phyloP scores from a whole-genome alignment of 2,888 invertebrate species.

The Diabrotica balteata region DNA sequence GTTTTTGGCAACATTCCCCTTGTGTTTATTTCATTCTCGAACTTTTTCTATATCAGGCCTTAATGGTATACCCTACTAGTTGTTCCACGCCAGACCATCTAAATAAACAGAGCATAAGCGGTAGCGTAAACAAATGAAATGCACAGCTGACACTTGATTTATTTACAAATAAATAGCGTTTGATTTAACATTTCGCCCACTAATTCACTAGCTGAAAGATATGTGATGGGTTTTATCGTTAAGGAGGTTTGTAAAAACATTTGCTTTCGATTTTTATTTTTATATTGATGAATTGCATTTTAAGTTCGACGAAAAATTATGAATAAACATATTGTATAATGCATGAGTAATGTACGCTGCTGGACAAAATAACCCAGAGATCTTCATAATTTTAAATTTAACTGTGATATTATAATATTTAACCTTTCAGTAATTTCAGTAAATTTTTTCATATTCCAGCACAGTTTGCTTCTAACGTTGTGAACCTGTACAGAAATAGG shows the following conservation, averaged over 20 bases:
- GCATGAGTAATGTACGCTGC: no score
- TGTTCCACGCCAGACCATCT: constrained; percentile 19
- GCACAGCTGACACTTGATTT: constrained; percentile 33
- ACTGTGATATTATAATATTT: no score
- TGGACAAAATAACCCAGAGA: no score
- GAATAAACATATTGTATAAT: no score
- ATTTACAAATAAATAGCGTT: constrained; percentile 32
- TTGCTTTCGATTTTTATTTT: constrained; percentile 4
- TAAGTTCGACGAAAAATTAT: neutral
- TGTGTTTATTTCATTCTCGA: neutral
- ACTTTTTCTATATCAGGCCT: constrained; percentile 1
- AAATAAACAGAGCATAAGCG: constrained; percentile 35
- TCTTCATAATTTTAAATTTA: no score
- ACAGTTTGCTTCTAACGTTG: no score
- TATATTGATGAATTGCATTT: constrained; percentile 3
- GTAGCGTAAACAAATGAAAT: constrained; percentile 29
- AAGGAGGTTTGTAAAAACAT: constrained; percentile 10
- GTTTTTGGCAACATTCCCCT: neutral
- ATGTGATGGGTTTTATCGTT: constrained; percentile 19
- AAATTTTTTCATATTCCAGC: no score
- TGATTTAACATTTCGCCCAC: constrained; percentile 25
- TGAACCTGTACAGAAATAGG: no score
- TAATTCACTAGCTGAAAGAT: constrained; percentile 22
- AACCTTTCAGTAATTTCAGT: no score
- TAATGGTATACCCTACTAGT: constrained; percentile 12